These are phyloP conservation scores for Gobio occitaniae DNA, from an alignment of 2,797 vertebrate species.

Conservation along the genomic window DNA sequence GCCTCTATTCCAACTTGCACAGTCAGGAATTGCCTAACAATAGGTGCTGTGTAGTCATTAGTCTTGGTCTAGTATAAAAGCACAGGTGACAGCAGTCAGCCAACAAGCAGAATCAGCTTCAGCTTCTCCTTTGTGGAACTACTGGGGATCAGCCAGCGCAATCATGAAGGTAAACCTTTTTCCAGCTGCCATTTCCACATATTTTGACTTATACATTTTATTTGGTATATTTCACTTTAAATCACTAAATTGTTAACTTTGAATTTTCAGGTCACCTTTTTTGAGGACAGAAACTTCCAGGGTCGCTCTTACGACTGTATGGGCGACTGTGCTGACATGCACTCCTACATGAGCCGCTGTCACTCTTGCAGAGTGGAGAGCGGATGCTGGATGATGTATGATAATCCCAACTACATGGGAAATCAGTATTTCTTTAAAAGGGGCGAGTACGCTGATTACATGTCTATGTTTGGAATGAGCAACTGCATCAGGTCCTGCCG, in stretches of 20 bases:
- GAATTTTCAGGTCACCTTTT: slow-evolving; percentile 21
- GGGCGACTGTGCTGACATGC: slow-evolving; percentile 36
- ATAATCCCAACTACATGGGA: slow-evolving; percentile 59
- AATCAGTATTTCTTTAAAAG: slow-evolving; percentile 56
- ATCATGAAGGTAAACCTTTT: slow-evolving; percentile 15
- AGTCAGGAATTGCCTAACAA: slow-evolving; percentile 50
- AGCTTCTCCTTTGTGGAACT: slow-evolving; percentile 3
- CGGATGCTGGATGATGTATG: slow-evolving; percentile 61
- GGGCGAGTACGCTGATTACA: slow-evolving; percentile 59
- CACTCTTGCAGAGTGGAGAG: slow-evolving; percentile 75
- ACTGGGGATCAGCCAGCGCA: not conserved
- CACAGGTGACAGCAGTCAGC: slow-evolving; percentile 28
- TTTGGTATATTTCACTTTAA: not conserved
- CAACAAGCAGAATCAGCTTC: slow-evolving; percentile 29
- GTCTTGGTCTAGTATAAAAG: slow-evolving; percentile 46
- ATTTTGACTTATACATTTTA: not conserved
- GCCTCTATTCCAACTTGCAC: slow-evolving; percentile 51
- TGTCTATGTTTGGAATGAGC: slow-evolving; percentile 57
- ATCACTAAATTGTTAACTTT: not conserved
- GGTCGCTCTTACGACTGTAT: slow-evolving; percentile 64
- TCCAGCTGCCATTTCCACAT: not conserved
- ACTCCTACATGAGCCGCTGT: slow-evolving; percentile 61
- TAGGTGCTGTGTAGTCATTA: slow-evolving; percentile 25
- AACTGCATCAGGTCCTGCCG: slow-evolving; percentile 43
- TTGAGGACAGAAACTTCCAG: slow-evolving; percentile 59